Base-by-base conservation (phyloP, 2,888 invertebrate genomes). In the Apocheima hispidaria region DNA sequence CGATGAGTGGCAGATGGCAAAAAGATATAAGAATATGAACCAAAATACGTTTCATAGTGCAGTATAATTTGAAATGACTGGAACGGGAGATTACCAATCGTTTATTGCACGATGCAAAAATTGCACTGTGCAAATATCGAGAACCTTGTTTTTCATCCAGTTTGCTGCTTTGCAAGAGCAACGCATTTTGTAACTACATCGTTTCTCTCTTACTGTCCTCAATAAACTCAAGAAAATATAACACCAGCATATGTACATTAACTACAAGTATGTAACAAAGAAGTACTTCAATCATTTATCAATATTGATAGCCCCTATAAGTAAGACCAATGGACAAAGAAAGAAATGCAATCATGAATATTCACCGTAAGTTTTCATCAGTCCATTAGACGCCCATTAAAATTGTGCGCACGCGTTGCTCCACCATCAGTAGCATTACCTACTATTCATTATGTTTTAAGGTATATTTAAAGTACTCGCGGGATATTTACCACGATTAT, bases 401-500 rank as follows among this genome's bases (percentile, higher is more conserved):
- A 66, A 66, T 63, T 68, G 14, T 75, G 77, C 79, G 78, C 81
- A 82, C 74, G 78, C 78, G 72, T 73, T 74, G 72, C 74, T 81
- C 82, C 82, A 82, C 84, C 87, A 87, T 84, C 82, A 84, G 75
- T 76, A 69, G 77, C 74, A 82, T 86, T 76, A 74, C 83, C 68
- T 70, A 69, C 21, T 38, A 38, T 18, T 38, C 7, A 18, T 14
- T 18, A n/a, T n/a, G n/a, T n/a, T n/a, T n/a, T n/a, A n/a, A n/a
- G n/a, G n/a, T n/a, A n/a, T n/a, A n/a, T n/a, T n/a, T n/a, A n/a
- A n/a, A n/a, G n/a, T n/a, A n/a, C n/a, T n/a, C n/a, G n/a, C n/a
- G n/a, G n/a, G n/a, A n/a, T n/a, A n/a, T n/a, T n/a, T n/a, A n/a
- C n/a, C n/a, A n/a, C n/a, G n/a, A n/a, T n/a, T n/a, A n/a, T n/a